Conservation (phyloP, 1,140 invertebrate genomes). For the Drosophila punjabiensis region DNA sequence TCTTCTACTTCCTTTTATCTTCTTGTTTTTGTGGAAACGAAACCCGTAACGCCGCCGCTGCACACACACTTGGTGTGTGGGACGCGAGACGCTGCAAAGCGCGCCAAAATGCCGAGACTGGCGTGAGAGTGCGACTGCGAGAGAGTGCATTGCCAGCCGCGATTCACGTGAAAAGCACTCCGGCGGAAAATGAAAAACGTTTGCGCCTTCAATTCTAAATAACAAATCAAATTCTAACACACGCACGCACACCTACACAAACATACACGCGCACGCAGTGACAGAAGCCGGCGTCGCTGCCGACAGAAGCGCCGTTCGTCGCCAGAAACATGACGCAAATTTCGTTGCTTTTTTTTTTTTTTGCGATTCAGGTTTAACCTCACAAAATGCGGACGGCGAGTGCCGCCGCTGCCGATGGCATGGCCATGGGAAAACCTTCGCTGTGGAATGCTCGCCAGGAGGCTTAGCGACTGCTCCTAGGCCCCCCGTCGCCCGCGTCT, state of each 20-base stretch:
- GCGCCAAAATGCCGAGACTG: conserved; percentile 57
- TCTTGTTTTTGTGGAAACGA: neutral
- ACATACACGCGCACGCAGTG: conserved; percentile 13
- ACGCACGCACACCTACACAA: conserved; percentile 14
- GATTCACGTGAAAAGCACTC: conserved; percentile 45
- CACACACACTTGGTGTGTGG: conserved; percentile 1
- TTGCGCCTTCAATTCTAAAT: conserved; percentile 16
- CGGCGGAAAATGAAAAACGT: conserved; percentile 21
- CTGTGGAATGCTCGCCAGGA: conserved; percentile 5
- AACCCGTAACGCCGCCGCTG: neutral
- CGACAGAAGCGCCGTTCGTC: conserved; percentile 58
- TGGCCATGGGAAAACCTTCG: conserved; percentile 18
- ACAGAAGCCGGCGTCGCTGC: conserved; percentile 41
- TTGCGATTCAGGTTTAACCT: conserved; percentile 64
- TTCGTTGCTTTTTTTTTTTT: conserved; percentile 32
- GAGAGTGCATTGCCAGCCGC: conserved; percentile 10
- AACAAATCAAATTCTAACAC: conserved; percentile 36
- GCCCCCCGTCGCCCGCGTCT: neutral
- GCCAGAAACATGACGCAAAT: conserved; percentile 72
- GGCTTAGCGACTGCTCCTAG: neutral
- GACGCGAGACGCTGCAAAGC: conserved; percentile 55
- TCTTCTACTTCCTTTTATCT: no score
- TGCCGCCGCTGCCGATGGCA: conserved; percentile 8
- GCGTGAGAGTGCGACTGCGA: conserved; percentile 29
- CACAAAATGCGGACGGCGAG: conserved; percentile 46